Evolutionary conservation across 2,888 invertebrate genomes (phyloP).

Genomic region (Acleris cristana): DNA sequence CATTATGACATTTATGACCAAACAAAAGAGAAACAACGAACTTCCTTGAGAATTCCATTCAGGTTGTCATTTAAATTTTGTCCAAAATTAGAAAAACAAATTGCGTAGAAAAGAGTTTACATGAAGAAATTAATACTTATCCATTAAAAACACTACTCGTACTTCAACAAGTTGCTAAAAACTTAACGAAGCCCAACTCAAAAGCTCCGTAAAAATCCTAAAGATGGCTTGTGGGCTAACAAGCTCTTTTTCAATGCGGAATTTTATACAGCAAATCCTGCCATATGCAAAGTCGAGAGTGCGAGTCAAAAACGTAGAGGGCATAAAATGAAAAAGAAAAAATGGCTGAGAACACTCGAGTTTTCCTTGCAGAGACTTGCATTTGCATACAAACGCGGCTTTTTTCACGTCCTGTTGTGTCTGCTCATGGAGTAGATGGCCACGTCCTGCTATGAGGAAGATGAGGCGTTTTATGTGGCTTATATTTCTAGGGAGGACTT

Average conservation of each 20-base stretch:
- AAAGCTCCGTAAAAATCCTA: constrained; percentile 39
- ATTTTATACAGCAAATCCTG: constrained; percentile 51
- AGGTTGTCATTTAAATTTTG: no score
- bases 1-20: no score
- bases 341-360: constrained; percentile 53
- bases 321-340: constrained; percentile 59
- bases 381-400: constrained; percentile 50
- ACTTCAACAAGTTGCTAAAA: constrained; percentile 4
- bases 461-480: constrained; percentile 22
- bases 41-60: no score
- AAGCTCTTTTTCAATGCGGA: constrained; percentile 50
- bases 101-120: no score
- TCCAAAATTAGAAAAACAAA: no score
- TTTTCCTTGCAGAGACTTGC: constrained; percentile 47
- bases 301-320: constrained; percentile 58
- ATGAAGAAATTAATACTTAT: no score
- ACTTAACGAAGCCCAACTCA: constrained; percentile 20
- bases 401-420: constrained; percentile 49
- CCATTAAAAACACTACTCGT: neutral
- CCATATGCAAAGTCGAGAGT: constrained; percentile 54
- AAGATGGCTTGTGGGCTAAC: constrained; percentile 44
- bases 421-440: constrained; percentile 46
- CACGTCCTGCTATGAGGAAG: constrained; percentile 40
- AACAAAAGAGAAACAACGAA: no score
- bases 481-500: constrained; percentile 25